phyloP scores from a whole-genome alignment of 2,113 vertebrate genomes.

The human (Homo sapiens) region DNA sequence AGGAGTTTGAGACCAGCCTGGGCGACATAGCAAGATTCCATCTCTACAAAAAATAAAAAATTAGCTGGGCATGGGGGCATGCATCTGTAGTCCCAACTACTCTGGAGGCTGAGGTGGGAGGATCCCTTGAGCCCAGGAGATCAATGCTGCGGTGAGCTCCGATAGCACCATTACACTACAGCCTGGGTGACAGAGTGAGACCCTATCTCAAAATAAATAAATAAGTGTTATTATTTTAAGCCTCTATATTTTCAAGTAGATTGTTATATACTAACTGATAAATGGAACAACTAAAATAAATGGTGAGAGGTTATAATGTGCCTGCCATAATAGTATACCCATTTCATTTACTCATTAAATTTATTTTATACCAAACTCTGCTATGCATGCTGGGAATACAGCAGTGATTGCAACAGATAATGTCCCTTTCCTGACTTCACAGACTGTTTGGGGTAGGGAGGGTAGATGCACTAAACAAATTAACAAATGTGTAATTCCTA shows the following conservation, averaged over 20 bases:
- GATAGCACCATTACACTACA: neutral
- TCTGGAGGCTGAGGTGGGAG: neutral
- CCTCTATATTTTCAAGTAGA: neutral
- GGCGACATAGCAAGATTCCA: neutral
- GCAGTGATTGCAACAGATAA: neutral
- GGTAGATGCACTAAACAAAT: neutral
- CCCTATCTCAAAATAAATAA: neutral
- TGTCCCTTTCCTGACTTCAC: neutral
- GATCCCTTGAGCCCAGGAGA: neutral
- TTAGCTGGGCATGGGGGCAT: neutral
- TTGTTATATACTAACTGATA: neutral
- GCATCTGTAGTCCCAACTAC: neutral
- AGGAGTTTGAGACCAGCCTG: neutral
- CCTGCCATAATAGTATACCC: neutral
- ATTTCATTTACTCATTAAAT: slow-evolving; percentile 5
- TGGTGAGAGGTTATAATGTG: neutral
- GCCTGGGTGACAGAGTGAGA: neutral
- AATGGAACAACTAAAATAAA: neutral
- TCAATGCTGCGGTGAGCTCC: neutral
- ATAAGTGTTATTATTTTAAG: neutral
- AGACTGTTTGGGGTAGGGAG: neutral
- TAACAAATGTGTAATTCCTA: neutral
- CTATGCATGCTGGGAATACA: neutral
- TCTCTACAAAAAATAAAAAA: neutral
- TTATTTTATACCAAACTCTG: slow-evolving; percentile 15